A percentile compares a stretch with the other conserved stretches of the same genome.
These are phyloP conservation scores for Polypterus bichir DNA, from an alignment of 2,113 vertebrate genomes.

Conservation along the genomic window DNA sequence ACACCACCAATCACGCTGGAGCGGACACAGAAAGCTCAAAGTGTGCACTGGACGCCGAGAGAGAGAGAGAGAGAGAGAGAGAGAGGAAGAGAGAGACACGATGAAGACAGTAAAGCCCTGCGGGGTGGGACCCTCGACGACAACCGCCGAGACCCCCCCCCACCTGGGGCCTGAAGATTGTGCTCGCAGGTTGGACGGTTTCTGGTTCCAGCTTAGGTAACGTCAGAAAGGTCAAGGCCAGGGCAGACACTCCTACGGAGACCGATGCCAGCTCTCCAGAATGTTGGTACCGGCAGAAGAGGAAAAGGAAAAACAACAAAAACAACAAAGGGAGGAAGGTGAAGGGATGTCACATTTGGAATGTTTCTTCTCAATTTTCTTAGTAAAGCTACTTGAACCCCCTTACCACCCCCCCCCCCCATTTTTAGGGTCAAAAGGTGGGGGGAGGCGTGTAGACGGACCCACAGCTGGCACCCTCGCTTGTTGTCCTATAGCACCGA, in stretches of 20 bases:
- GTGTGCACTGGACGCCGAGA: slow-evolving; percentile 18
- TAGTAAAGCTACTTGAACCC: too few relatives aligned
- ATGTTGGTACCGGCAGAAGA: background rate
- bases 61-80: slow-evolving; percentile 5
- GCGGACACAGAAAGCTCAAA: slow-evolving; percentile 9
- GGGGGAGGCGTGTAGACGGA: too few relatives aligned
- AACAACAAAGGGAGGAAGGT: too few relatives aligned
- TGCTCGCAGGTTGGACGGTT: slow-evolving; percentile 22
- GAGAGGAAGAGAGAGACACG: slow-evolving; percentile 11
- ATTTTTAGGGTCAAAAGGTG: too few relatives aligned
- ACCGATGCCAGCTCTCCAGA: background rate
- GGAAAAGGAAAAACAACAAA: background rate
- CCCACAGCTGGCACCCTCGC: too few relatives aligned
- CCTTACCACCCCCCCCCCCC: too few relatives aligned
- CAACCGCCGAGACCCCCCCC: too few relatives aligned
- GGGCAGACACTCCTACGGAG: background rate
- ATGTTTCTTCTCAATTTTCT: too few relatives aligned
- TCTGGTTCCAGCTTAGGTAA: slow-evolving; percentile 5
- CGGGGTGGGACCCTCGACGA: background rate
- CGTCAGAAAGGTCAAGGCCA: slow-evolving; percentile 1
- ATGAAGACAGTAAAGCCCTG: slow-evolving; percentile 13
- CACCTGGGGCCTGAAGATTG: slow-evolving; percentile 23
- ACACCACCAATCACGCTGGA: too few relatives aligned
- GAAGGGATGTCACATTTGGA: too few relatives aligned
- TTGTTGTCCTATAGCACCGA: too few relatives aligned